A percentile compares a stretch with the other conserved stretches of the same genome.
These are phyloP conservation scores for Progne subis DNA, from an alignment of 2,113 vertebrate species.

Conservation along the genomic window DNA sequence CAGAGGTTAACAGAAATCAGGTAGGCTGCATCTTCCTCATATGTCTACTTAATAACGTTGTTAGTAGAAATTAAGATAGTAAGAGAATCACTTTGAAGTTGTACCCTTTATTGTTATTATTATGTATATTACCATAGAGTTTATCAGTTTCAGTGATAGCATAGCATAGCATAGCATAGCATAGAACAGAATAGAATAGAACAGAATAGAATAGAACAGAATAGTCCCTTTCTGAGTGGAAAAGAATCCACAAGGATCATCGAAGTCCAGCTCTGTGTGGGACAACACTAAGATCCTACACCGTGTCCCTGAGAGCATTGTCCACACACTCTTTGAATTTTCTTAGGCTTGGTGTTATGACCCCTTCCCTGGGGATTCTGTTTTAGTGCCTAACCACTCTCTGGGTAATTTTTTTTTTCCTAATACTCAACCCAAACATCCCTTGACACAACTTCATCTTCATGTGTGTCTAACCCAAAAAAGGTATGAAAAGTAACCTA, in stretches of 20 bases:
- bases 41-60: not conserved
- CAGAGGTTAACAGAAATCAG: not conserved
- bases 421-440: not conserved
- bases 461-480: not conserved
- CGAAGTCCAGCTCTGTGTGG: accelerated
- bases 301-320: not conserved
- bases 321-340: not conserved
- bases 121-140: not conserved
- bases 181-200: too few species aligned
- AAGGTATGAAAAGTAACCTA: not conserved
- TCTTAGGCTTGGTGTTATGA: not conserved
- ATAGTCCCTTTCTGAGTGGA: not conserved
- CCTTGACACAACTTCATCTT: not conserved
- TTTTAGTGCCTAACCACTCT: not conserved
- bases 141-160: not conserved
- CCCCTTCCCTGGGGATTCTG: accelerated
- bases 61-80: not conserved
- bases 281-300: not conserved
- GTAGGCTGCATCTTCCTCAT: not conserved
- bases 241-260: not conserved
- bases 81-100: not conserved
- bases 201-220: not conserved
- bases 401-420: not conserved
- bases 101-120: not conserved
- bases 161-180: not conserved